These are phyloP conservation scores for Labia minor DNA, from an alignment of 2,888 invertebrate species.

Conservation along the genomic window DNA sequence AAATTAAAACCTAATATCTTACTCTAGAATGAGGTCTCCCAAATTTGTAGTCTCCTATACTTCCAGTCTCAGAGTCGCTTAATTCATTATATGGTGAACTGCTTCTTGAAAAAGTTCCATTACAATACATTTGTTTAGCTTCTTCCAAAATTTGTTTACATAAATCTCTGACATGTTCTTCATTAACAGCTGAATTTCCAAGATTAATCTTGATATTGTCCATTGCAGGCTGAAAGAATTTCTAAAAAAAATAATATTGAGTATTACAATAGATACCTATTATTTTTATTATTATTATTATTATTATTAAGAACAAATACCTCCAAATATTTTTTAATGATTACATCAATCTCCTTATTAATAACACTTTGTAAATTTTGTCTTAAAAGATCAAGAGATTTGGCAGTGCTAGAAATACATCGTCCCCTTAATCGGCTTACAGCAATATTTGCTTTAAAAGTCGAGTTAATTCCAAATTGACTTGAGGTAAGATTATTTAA, in stretches of 20 bases:
- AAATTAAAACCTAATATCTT: no score
- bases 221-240: slow-evolving; percentile 69
- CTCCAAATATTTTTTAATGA: slow-evolving; percentile 66
- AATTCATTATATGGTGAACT: slow-evolving; percentile 42
- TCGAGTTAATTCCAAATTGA: slow-evolving; percentile 22
- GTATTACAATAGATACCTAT: background rate
- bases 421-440: slow-evolving; percentile 37
- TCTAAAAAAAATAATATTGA: slow-evolving; percentile 44
- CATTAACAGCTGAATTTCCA: slow-evolving; percentile 61
- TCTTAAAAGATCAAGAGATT: slow-evolving; percentile 61
- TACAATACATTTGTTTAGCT: slow-evolving; percentile 57
- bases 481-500: slow-evolving; percentile 54
- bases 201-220: slow-evolving; percentile 64
- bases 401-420: slow-evolving; percentile 52
- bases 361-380: slow-evolving; percentile 66
- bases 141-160: slow-evolving; percentile 71
- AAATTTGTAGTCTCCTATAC: slow-evolving; percentile 42
- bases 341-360: slow-evolving; percentile 65
- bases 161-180: slow-evolving; percentile 59
- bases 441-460: slow-evolving; percentile 32
- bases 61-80: slow-evolving; percentile 45
- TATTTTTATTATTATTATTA: no score
- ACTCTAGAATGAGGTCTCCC: slow-evolving; percentile 29
- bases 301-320: no score
- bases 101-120: slow-evolving; percentile 39